A percentile compares a stretch with the other conserved stretches of the same genome.
Evolutionary conservation across 2,797 vertebrate species (phyloP).

Genomic region (Neolamprologus multifasciatus): DNA sequence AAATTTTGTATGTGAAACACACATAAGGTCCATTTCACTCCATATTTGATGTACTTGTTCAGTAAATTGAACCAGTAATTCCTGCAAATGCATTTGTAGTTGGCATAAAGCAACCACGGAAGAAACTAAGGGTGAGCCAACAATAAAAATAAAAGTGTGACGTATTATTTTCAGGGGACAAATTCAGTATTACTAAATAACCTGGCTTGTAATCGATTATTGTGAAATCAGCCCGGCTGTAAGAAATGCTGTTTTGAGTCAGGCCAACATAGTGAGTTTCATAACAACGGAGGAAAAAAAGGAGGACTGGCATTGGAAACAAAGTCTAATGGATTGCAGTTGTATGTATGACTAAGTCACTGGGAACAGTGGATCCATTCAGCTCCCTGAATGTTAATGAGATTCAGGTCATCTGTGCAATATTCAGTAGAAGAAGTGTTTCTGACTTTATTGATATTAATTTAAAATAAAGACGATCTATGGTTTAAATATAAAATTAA

Average conservation of each 20-base stretch:
- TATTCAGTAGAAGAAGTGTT: neutral
- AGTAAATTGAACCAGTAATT: neutral
- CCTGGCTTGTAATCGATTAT: neutral
- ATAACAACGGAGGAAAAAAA: neutral
- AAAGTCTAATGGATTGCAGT: neutral
- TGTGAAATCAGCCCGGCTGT: neutral
- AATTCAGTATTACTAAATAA: neutral
- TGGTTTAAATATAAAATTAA: neutral
- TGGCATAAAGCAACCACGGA: neutral
- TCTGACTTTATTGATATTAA: neutral
- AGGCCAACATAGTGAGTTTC: neutral
- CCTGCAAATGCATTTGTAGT: neutral
- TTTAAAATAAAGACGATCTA: neutral
- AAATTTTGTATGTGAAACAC: neutral
- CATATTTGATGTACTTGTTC: neutral
- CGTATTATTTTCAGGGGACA: neutral
- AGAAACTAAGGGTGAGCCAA: neutral
- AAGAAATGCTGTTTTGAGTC: neutral
- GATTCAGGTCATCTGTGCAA: neutral
- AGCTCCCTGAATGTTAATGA: neutral
- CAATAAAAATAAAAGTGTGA: neutral
- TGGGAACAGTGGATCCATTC: neutral
- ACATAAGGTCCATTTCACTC: neutral
- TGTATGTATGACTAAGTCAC: neutral
- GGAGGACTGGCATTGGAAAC: neutral